Evolutionary conservation across 1,140 invertebrate genomes (phyloP), one percentile per base, ranked within the genome.

Genomic region (Pseudomyrmex flavicornis): DNA sequence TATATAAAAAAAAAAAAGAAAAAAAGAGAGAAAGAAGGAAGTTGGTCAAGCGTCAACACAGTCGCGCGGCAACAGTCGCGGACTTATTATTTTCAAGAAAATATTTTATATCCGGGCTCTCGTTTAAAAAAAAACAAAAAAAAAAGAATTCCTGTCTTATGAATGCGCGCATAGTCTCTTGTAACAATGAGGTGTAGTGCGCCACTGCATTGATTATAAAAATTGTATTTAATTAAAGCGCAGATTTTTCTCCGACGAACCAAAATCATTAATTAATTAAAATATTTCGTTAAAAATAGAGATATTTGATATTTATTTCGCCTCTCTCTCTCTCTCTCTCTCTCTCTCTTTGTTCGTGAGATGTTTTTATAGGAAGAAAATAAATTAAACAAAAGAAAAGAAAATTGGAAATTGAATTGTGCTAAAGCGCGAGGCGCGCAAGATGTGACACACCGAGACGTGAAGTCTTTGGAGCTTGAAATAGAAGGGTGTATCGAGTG

Each of bases 21-120:
- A 20, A 63, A 58, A 70, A 13, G 63, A 65, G 4, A 26, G 20
- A 22, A n/a, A 59, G 15, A 62, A 0, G 44, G 20, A 56, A 35
- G 35, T 13, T 22, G 52, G 8, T 77, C 58, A 79, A 79, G 44
- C 44, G 20, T 50, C 69, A 80, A 66, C n/a, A 80, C 76, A 20
- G 15, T 20, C 5, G 10, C 46, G 35, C 44, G 2, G 3, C 20
- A 26, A 10, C 48, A 35, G 12, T 79, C 20, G 66, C 54, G 22
- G 59, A 7, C 35, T 77, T 56, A 70, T 80, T 72, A 72, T 80
- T 70, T 72, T 8, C 66, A 50, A 80, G 76, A 50, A 80, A 59
- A 70, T 59, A 79, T 79, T 79, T 79, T 1, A 46, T 70, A 70
- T 79, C 69, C 35, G 20, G 70, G 7, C 44, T 72, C n/a, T 70